Evolutionary conservation across 2,113 vertebrate species (phyloP).

Genomic region (Labeo rohita): DNA sequence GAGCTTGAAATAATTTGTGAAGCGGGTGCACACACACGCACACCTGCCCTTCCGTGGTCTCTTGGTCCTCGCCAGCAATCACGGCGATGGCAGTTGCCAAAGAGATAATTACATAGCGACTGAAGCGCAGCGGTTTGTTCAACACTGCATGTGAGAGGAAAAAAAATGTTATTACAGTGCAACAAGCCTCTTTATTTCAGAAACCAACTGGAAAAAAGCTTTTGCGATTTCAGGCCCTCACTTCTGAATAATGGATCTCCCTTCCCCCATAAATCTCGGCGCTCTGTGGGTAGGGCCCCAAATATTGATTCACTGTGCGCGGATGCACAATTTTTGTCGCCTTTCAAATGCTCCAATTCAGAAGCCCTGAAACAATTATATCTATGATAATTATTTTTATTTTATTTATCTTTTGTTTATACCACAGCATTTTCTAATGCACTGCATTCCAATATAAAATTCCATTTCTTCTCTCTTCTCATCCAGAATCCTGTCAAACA

Average conservation of each 20-base stretch:
- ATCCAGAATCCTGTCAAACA: neutral
- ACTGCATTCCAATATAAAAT: constrained; percentile 7
- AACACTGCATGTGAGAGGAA: neutral
- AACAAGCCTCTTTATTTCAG: constrained; percentile 88
- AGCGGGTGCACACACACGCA: constrained; percentile 30
- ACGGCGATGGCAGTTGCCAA: constrained; percentile 65
- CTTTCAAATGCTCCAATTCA: constrained; percentile 32
- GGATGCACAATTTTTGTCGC: constrained; percentile 49
- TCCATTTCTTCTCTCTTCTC: neutral
- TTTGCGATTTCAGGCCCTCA: constrained; percentile 81
- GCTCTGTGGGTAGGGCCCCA: constrained; percentile 30
- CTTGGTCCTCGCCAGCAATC: constrained; percentile 69
- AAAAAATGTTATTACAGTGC: constrained; percentile 63
- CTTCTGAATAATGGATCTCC: constrained; percentile 87
- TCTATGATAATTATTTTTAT: neutral
- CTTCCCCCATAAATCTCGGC: constrained; percentile 43
- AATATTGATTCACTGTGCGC: neutral
- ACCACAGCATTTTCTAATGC: neutral
- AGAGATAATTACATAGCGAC: constrained; percentile 74
- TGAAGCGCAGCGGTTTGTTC: constrained; percentile 57
- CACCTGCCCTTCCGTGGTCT: constrained; percentile 62
- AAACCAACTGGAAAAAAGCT: constrained; percentile 83
- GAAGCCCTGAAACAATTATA: neutral
- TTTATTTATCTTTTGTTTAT: neutral
- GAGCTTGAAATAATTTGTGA: constrained; percentile 49